Base-by-base conservation (phyloP, 2,888 invertebrate species). In the Polydrusus cervinus region DNA sequence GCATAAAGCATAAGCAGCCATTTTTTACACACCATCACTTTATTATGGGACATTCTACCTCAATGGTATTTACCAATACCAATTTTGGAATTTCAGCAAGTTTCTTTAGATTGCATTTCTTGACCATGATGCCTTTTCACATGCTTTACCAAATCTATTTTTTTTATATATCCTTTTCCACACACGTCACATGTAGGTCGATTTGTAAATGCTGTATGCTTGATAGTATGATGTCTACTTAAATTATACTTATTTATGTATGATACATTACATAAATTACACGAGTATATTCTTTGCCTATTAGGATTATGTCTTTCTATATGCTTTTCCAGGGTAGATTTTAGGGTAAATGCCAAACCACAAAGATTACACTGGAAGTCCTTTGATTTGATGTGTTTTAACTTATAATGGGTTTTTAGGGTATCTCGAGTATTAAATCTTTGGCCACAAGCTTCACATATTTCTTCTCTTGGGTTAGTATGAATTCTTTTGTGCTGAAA, bases 201-300 rank as follows among this genome's bases (percentile, higher is more conserved):
- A 40, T 38, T 53, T 40, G 38, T 53, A 53, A 66, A 66, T 16
- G 64, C 64, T 34, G 64, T 64, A 49, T 64, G 64, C 16, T 64
- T 64, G 11, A 64, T 47, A 49, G 49, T 25, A n/a, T 47, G 45
- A 49, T 64, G 64, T 16, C 64, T 47, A 47, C 47, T 64, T 34
- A 64, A 64, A 34, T 64, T 64, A 34, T 64, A 64, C 47, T 64
- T 64, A 66, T 68, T 68, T 25, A 45, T 68, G 38, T 57, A 68
- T 14, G 55, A 30, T 30, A 45, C 43, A 57, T 57, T 45, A 30
- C 68, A 68, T 11, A 57, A 43, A 57, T 55, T 16, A 45, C 60
- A 69, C 7, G 68, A 45, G 49, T 30, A 69, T 61, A 45, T 49
- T 34, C 45, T 60, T 14, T 47, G n/a, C 14, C 69, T 7, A 61